Percentiles rank a stretch among this genome's conserved stretches.
Evolutionary conservation across 2,888 invertebrate species (phyloP).

Genomic region (Atrina japonica): DNA sequence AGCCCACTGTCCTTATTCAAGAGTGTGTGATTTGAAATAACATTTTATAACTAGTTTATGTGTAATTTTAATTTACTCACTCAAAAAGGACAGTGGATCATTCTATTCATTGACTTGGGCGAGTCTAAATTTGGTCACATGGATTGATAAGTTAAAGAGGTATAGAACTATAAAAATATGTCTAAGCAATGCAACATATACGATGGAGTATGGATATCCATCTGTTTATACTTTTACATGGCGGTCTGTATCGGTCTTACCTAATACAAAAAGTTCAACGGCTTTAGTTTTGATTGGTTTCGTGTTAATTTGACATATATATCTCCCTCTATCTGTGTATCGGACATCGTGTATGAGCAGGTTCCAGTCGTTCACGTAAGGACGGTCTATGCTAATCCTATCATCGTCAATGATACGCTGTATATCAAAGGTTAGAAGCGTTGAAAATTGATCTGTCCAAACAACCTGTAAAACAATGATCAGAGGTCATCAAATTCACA

Average conservation of each 20-base stretch:
- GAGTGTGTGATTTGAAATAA: too few species aligned
- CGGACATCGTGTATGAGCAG: slow-evolving; percentile 73
- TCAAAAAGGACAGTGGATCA: too few species aligned
- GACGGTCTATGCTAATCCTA: slow-evolving; percentile 75
- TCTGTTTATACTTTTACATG: not conserved
- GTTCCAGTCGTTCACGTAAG: slow-evolving; percentile 77
- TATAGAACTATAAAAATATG: too few species aligned
- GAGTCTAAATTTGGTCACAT: too few species aligned
- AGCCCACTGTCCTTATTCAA: too few species aligned
- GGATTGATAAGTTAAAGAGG: too few species aligned
- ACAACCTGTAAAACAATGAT: slow-evolving; percentile 67
- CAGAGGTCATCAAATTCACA: too few species aligned
- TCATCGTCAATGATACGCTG: slow-evolving; percentile 77
- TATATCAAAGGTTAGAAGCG: slow-evolving; percentile 73
- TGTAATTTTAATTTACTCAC: too few species aligned
- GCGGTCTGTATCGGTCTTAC: slow-evolving; percentile 54
- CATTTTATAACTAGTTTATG: too few species aligned
- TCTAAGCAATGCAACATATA: too few species aligned
- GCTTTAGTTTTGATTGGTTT: slow-evolving; percentile 75
- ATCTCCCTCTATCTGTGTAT: slow-evolving; percentile 74
- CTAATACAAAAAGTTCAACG: slow-evolving; percentile 74
- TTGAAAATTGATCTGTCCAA: slow-evolving; percentile 76
- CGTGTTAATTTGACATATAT: slow-evolving; percentile 78
- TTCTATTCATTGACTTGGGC: too few species aligned
- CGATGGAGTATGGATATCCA: not conserved